phyloP scores from a whole-genome alignment of 1,140 invertebrate genomes.

The Archegozetes longisetosus region DNA sequence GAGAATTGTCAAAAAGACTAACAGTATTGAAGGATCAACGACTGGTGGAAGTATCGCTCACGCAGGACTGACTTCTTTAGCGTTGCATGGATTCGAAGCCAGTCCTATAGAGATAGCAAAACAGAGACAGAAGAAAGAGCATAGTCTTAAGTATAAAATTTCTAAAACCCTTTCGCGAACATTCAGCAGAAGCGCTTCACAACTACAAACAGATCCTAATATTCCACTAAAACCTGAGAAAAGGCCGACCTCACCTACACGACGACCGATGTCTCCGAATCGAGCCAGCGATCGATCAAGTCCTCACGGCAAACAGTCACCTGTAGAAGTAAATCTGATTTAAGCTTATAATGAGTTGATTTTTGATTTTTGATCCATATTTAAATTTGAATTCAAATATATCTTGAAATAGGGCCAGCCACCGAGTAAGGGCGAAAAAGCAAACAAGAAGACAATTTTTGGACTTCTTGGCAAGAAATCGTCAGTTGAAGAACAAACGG shows the following conservation, averaged over 20 bases:
- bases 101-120: slow-evolving; percentile 12
- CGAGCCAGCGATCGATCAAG: too few relatives aligned
- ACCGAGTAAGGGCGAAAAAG: too few relatives aligned
- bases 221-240: background rate
- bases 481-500: background rate
- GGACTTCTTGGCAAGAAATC: background rate
- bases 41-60: slow-evolving; percentile 24
- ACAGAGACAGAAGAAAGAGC: slow-evolving; percentile 20
- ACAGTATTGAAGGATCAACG: slow-evolving; percentile 44
- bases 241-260: background rate
- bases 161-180: slow-evolving; percentile 21
- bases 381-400: background rate
- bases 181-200: slow-evolving; percentile 13
- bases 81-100: slow-evolving; percentile 5
- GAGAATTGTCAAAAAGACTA: slow-evolving; percentile 50
- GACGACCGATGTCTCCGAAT: background rate
- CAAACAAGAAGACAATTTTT: too few relatives aligned
- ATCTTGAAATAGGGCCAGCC: background rate
- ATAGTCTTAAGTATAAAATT: slow-evolving; percentile 21
- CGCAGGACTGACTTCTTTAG: slow-evolving; percentile 23
- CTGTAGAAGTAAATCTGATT: background rate
- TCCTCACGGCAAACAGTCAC: background rate
- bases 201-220: slow-evolving; percentile 1
- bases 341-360: background rate
- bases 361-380: background rate